Percentiles rank a stretch among this genome's conserved stretches.
Evolutionary conservation across 2,113 vertebrate genomes (phyloP).

Genomic region (Sinocyclocheilus rhinocerous): DNA sequence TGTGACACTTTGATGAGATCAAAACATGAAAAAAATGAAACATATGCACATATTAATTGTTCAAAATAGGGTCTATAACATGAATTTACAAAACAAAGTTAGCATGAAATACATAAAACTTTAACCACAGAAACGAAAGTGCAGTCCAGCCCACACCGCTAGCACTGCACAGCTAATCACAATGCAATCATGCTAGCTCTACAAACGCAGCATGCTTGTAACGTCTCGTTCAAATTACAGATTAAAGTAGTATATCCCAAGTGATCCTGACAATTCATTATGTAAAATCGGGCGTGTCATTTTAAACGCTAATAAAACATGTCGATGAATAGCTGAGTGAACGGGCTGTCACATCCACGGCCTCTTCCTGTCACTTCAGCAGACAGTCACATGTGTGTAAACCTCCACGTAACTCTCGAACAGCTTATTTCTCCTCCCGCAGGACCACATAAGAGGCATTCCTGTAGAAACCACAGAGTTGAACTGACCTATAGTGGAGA

Average conservation of each 20-base stretch:
- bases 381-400: neutral
- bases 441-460: neutral
- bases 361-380: slow-evolving; percentile 44
- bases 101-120: neutral
- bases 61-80: neutral
- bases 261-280: neutral
- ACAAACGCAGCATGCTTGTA: neutral
- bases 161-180: slow-evolving; percentile 28
- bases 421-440: neutral
- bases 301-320: neutral
- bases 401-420: neutral
- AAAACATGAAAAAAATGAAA: neutral
- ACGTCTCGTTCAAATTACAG: neutral
- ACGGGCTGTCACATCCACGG: slow-evolving; percentile 31
- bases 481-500: slow-evolving; percentile 82
- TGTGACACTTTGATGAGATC: neutral
- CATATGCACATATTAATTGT: neutral
- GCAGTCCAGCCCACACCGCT: neutral
- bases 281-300: neutral
- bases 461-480: neutral
- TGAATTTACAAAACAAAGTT: neutral
- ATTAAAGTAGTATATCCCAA: neutral
- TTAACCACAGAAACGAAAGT: neutral
- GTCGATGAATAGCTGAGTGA: neutral
- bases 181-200: slow-evolving; percentile 7